Percentiles rank a stretch among this genome's conserved stretches.
Evolutionary conservation across 2,888 invertebrate species (phyloP).

Genomic region (Spicauda simplicius): DNA sequence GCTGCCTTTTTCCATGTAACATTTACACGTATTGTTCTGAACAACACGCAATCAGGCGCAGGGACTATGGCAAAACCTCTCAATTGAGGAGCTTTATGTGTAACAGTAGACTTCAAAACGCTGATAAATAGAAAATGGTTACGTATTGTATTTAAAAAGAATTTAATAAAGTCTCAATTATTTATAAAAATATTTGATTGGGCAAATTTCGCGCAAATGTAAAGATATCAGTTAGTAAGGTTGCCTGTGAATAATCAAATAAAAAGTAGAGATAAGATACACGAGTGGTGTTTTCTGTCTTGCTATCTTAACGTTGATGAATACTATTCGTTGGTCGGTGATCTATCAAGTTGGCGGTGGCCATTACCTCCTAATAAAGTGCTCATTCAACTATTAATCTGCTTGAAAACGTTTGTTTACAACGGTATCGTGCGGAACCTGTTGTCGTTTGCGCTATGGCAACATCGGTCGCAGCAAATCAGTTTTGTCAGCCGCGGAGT

Average conservation of each 20-base stretch:
- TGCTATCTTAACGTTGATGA: not conserved
- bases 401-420: conserved; percentile 38
- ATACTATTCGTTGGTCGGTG: not conserved
- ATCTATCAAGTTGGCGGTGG: conserved; percentile 4
- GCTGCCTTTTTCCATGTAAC: too few species aligned
- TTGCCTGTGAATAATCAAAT: not conserved
- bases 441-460: conserved; percentile 46
- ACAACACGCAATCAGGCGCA: too few species aligned
- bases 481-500: conserved; percentile 55
- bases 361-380: conserved; percentile 13
- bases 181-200: not conserved
- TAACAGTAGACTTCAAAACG: too few species aligned
- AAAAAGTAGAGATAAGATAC: not conserved
- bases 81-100: too few species aligned
- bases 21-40: too few species aligned
- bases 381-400: conserved; percentile 26
- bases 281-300: not conserved
- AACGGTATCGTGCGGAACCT: conserved; percentile 49
- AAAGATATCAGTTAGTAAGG: not conserved
- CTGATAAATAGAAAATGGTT: too few species aligned
- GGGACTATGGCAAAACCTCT: too few species aligned
- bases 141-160: too few species aligned
- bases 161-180: too few species aligned
- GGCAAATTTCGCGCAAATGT: not conserved
- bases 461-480: conserved; percentile 64